phyloP scores from a whole-genome alignment of 2,113 vertebrate genomes.

The Pholis gunnellus region DNA sequence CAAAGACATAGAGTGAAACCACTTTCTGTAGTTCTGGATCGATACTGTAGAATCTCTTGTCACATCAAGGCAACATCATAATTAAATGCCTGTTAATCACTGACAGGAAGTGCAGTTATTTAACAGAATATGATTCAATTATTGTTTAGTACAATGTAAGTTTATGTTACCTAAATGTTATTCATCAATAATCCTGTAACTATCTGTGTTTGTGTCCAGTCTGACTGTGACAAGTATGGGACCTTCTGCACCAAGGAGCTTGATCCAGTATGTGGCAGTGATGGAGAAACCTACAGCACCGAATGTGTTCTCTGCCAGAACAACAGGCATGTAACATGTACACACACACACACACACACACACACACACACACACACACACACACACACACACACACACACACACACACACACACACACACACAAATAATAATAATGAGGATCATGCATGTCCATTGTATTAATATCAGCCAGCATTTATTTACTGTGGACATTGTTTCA shows the following conservation, averaged over 20 bases:
- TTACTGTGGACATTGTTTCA: neutral
- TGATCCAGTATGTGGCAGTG: conserved; percentile 75
- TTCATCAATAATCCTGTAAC: neutral
- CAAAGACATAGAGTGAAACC: neutral
- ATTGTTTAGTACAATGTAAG: neutral
- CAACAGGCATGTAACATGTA: conserved; percentile 60
- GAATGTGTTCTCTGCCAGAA: conserved; percentile 71
- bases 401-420: neutral
- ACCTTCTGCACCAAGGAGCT: conserved; percentile 58
- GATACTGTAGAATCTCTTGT: neutral
- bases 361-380: neutral
- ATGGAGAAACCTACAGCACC: conserved; percentile 63
- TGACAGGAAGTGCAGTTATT: neutral
- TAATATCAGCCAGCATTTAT: neutral
- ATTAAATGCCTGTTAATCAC: neutral
- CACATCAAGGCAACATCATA: neutral
- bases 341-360: neutral
- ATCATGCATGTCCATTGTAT: neutral
- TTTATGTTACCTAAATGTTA: neutral
- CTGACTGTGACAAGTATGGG: conserved; percentile 21
- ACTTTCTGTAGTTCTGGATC: neutral
- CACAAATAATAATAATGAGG: neutral
- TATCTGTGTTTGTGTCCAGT: conserved; percentile 33
- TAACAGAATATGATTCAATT: neutral
- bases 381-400: neutral